Evolutionary conservation across 2,888 invertebrate species (phyloP).

Genomic region (Apamea anceps): DNA sequence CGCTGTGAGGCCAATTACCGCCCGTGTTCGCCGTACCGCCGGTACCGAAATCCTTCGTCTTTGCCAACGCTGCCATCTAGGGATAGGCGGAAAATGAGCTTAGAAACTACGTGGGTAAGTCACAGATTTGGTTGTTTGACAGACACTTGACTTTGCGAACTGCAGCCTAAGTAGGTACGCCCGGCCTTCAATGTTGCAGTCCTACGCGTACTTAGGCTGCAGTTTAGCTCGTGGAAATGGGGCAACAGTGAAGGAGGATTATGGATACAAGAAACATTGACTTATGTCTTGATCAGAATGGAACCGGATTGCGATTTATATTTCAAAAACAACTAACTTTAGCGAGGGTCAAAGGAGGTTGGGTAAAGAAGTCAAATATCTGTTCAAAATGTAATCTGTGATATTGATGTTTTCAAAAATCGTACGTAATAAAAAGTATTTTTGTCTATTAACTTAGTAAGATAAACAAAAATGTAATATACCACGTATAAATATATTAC

Average conservation of each 20-base stretch:
- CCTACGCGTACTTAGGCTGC: background rate
- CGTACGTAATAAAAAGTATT: background rate
- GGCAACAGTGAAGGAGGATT: background rate
- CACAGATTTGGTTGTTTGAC: conserved; percentile 13
- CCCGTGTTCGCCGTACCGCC: conserved; percentile 92
- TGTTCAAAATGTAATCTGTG: background rate
- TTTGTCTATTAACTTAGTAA: background rate
- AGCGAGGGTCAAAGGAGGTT: background rate
- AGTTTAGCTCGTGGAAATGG: background rate
- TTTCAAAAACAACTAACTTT: background rate
- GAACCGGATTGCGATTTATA: background rate
- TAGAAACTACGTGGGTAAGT: background rate
- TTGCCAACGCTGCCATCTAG: conserved; percentile 74
- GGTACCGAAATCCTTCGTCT: conserved; percentile 84
- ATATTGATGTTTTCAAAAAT: background rate
- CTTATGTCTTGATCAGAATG: background rate
- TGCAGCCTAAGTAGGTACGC: background rate
- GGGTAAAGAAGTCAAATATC: conserved; percentile 10
- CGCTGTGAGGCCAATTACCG: conserved; percentile 95
- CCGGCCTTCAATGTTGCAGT: too few species aligned
- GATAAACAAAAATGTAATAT: too few species aligned
- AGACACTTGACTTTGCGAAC: conserved; percentile 22
- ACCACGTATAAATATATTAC: too few species aligned
- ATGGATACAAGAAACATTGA: background rate
- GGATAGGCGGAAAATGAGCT: conserved; percentile 55